Evolutionary conservation across 2,113 vertebrate species (phyloP), one percentile per base, ranked within the genome.

Genomic region (Barnardius zonarius): DNA sequence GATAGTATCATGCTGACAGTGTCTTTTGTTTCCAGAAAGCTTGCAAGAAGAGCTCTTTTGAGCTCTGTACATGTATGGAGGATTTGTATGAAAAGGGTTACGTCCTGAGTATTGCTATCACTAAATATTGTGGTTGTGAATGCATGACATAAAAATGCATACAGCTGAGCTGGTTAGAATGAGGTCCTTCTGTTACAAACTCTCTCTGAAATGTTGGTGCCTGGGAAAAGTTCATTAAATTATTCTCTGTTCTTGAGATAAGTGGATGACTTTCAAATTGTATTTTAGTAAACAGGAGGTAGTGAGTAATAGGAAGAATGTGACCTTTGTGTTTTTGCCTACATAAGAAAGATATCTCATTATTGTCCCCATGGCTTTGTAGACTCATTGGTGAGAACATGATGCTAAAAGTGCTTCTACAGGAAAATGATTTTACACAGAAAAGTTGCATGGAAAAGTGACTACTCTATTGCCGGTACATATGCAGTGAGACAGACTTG

Each of bases 241-340:
- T 73, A 30, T 46, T 74, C 74, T 62, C 35, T 37, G 22, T 73
- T 92, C 44, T 48, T 49, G 55, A 77, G 67, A 77, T 51, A 84
- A 90, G 91, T 27, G 69, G 41, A 55, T 83, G 82, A 72, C 84
- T 92, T 96, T 91, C 77, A 84, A 4, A 5, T 69, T 84, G 64
- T 80, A 33, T 88, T 91, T 89, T 69, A 44, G 82, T 95, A 95
- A 96, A 95, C 84, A 96, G 87, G 89, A 96, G 94, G 62, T 61
- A 33, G 44, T 92, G 89, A 95, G 66, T 94, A 93, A 89, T 44
- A 51, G 43, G 55, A 83, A 91, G 79, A 96, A 90, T 68, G 43
- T 90, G 88, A 52, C 79, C 83, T 83, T 88, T 91, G 72, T 90
- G 79, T 37, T 87, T 94, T 79, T 88, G 68, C 68, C 62, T 91